Evolutionary conservation across 1,140 invertebrate species (phyloP).

Genomic region (Listronotus bonariensis): DNA sequence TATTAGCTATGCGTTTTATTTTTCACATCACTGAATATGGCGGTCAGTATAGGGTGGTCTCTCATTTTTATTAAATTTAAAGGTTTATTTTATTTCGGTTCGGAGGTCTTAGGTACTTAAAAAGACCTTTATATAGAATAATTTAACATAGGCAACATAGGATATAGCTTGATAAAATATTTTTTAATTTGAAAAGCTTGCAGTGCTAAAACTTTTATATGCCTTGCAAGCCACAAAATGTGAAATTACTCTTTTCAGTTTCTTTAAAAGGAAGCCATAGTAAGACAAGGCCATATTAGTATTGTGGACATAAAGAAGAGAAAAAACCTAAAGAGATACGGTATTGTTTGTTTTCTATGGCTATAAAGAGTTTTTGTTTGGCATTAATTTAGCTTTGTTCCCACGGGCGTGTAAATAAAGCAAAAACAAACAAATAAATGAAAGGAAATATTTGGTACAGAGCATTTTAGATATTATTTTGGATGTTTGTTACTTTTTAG

Average conservation of each 20-base stretch:
- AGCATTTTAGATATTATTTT: neutral
- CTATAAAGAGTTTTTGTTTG: neutral
- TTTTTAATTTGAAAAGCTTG: neutral
- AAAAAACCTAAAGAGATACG: conserved; percentile 10
- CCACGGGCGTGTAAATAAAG: too few species aligned
- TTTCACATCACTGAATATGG: too few species aligned
- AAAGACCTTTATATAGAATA: too few species aligned
- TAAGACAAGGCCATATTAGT: conserved; percentile 15
- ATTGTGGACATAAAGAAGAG: neutral
- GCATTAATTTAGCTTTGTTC: neutral
- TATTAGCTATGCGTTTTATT: too few species aligned
- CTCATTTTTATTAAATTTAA: too few species aligned
- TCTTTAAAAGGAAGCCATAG: conserved; percentile 16
- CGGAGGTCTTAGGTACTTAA: too few species aligned
- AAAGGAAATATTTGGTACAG: neutral
- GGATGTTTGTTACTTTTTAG: too few species aligned
- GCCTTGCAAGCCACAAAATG: neutral
- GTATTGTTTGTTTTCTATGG: conserved; percentile 23
- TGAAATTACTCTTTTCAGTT: conserved; percentile 9
- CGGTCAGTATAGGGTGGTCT: too few species aligned
- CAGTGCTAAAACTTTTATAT: neutral
- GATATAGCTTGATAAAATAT: too few species aligned
- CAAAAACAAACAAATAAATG: too few species aligned
- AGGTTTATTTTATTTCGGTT: too few species aligned
- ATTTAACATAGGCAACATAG: too few species aligned